Base-by-base conservation (phyloP, 2,797 vertebrate species). In the Sebastes hopkinsi region DNA sequence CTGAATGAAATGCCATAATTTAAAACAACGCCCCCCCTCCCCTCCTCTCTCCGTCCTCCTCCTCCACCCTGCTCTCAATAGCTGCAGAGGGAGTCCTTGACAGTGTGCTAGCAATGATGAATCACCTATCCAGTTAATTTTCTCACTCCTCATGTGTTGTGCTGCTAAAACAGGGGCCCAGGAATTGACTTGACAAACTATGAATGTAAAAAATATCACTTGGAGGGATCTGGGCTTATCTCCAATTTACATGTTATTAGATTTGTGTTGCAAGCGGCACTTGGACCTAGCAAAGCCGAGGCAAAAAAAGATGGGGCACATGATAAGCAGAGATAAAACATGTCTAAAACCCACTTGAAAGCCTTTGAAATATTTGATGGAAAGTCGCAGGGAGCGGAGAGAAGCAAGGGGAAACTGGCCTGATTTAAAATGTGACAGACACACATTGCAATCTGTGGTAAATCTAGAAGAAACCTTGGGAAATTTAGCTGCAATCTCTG, bases 71-170 rank as follows among this genome's bases (percentile, higher is more conserved):
- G 97, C 96, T 95, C 93, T 94, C 92, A 90, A 91, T 95, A 97
- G 97, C 97, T 97, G 97, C 97, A 97, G 97, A 97, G 97, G 97
- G 98, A 99, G 98, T 98, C 97, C 97, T 98, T 99, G 98, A 99
- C 98, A 99, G 98, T 98, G 97, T 97, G 94, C 97, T 98, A 97
- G 98, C 97, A 97, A 97, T 99, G 98, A 99, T 99, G 98, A 99
- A 99, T 99, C 97, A 99, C 98, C 97, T 97, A 98, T 96, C 97
- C 97, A 97, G 97, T 99, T 99, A 98, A 99, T 99, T 99, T 98
- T 99, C 98, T 99, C 97, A 97, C 97, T 96, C 97, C 97, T 98
- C 97, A 96, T 97, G 97, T 98, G 97, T 97, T 99, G 97, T 98
- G 97, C 96, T 96, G 96, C 97, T 98, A 98, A 99, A 98, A 97